These are phyloP conservation scores for Drosophila bunnanda DNA, from an alignment of 2,888 invertebrate genomes.

Conservation along the genomic window DNA sequence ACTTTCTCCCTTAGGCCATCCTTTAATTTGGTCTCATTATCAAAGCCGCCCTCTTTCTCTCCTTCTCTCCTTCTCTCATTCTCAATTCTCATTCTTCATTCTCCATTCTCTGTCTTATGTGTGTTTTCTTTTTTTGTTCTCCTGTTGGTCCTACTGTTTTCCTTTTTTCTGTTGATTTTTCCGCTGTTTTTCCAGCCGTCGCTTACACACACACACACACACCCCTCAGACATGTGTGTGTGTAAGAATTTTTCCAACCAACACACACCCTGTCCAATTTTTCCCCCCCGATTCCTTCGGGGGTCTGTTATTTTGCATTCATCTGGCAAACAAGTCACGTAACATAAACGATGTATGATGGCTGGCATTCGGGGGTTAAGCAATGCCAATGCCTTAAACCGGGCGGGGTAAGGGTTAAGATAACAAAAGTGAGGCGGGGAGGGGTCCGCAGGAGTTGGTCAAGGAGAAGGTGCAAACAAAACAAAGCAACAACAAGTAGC, in stretches of 20 bases:
- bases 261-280: slow-evolving; percentile 20
- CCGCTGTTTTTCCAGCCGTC: slow-evolving; percentile 75
- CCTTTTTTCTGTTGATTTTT: slow-evolving; percentile 62
- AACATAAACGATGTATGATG: slow-evolving; percentile 57
- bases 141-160: slow-evolving; percentile 12
- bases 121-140: slow-evolving; percentile 23
- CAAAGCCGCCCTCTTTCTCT: slow-evolving; percentile 20
- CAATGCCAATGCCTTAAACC: not conserved
- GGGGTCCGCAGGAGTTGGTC: slow-evolving; percentile 7
- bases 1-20: slow-evolving; percentile 36
- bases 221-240: slow-evolving; percentile 15
- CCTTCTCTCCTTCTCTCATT: not conserved
- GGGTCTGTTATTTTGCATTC: slow-evolving; percentile 68
- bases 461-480: slow-evolving; percentile 46
- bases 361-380: slow-evolving; percentile 34
- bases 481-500: slow-evolving; percentile 28
- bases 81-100: slow-evolving; percentile 4
- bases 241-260: slow-evolving; percentile 12
- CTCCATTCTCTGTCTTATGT: slow-evolving; percentile 9
- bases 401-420: slow-evolving; percentile 32
- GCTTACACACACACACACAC: slow-evolving; percentile 9
- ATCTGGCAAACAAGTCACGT: slow-evolving; percentile 61
- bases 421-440: not conserved
- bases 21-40: slow-evolving; percentile 69
- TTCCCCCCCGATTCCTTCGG: slow-evolving; percentile 29